Evolutionary conservation across 2,888 invertebrate genomes (phyloP).

Genomic region (Coenonympha glycerion): DNA sequence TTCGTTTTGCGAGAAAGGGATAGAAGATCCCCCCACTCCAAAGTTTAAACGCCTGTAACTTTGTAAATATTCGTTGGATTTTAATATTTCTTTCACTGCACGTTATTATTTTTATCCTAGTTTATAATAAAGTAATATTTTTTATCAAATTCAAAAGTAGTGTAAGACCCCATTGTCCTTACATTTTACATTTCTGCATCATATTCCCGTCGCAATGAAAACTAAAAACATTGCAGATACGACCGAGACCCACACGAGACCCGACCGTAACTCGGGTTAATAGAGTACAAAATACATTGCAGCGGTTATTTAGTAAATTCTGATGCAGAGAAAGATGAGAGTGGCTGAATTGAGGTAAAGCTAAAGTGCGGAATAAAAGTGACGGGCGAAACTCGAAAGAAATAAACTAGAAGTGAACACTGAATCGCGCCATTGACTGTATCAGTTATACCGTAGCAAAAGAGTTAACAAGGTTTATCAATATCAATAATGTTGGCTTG

Average conservation of each 20-base stretch:
- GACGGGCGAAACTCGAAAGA: conserved; percentile 48
- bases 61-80: no score
- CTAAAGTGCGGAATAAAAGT: conserved; percentile 72
- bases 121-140: no score
- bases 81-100: no score
- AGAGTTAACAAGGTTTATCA: conserved; percentile 11
- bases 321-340: conserved; percentile 64
- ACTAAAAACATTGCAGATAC: conserved; percentile 65
- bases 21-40: no score
- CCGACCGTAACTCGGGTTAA: conserved; percentile 25
- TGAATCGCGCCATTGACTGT: conserved; percentile 26
- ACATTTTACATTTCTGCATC: conserved; percentile 73
- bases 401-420: conserved; percentile 36
- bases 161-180: no score
- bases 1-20: no score
- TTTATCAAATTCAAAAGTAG: no score
- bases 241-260: conserved; percentile 10
- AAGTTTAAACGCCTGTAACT: no score
- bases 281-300: conserved; percentile 32
- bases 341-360: conserved; percentile 69
- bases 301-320: conserved; percentile 48
- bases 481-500: background rate
- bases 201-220: conserved; percentile 70
- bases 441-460: conserved; percentile 21
- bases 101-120: no score